phyloP scores from a whole-genome alignment of 2,888 invertebrate species.

The Cheilosia pagana region DNA sequence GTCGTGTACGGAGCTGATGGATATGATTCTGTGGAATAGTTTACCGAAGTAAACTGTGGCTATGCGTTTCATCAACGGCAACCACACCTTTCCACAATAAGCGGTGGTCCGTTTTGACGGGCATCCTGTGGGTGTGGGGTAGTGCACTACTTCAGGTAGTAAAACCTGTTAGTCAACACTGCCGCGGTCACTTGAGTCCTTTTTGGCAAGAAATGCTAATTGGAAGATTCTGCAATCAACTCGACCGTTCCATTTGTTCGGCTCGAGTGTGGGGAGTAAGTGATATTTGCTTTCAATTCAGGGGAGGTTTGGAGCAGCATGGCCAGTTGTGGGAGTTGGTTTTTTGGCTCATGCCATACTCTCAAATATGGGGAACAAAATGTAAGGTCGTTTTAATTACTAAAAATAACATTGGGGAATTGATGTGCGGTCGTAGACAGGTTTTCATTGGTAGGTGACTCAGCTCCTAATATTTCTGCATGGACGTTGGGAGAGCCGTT shows the following conservation, averaged over 20 bases:
- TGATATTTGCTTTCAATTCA: conserved; percentile 12
- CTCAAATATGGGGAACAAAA: conserved; percentile 14
- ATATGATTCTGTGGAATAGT: conserved; percentile 59
- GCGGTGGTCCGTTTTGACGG: conserved; percentile 5
- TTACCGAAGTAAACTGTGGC: conserved; percentile 39
- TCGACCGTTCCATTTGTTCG: conserved; percentile 32
- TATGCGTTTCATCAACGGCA: conserved; percentile 32
- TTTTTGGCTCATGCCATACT: conserved; percentile 9
- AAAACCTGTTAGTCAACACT: conserved; percentile 18
- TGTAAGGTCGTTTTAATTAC: conserved; percentile 26
- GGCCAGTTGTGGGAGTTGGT: not conserved
- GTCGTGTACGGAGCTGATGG: conserved; percentile 44
- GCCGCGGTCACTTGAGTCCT: conserved; percentile 54
- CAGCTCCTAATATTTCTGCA: too few species aligned
- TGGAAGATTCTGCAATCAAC: conserved; percentile 53
- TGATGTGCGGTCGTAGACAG: conserved; percentile 1
- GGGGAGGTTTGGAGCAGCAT: not conserved
- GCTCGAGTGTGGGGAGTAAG: conserved; percentile 8
- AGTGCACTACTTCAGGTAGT: conserved; percentile 10
- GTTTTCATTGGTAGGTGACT: too few species aligned
- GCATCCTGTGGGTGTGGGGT: conserved; percentile 3
- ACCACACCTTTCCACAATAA: conserved; percentile 22
- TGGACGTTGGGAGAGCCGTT: too few species aligned
- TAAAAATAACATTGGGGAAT: not conserved
- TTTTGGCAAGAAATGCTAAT: conserved; percentile 53